Evolutionary conservation across 2,888 invertebrate genomes (phyloP).

Genomic region (Axea sp.): DNA sequence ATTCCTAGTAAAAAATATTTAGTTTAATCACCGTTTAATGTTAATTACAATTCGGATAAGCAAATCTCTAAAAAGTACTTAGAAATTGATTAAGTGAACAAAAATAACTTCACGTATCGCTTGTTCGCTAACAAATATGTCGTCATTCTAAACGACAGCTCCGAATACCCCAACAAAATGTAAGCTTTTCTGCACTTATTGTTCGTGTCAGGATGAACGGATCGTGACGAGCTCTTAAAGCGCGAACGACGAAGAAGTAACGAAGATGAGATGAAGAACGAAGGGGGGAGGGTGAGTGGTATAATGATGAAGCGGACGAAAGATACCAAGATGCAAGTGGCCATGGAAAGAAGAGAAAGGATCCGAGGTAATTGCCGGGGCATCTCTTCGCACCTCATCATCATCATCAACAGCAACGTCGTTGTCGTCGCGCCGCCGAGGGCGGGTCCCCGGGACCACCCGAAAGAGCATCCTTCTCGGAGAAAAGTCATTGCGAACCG

Average conservation of each 20-base stretch:
- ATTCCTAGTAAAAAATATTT: too few species aligned
- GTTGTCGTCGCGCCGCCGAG: slow-evolving; percentile 65
- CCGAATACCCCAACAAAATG: slow-evolving; percentile 32
- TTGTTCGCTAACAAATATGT: slow-evolving; percentile 39
- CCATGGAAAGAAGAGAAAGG: slow-evolving; percentile 62
- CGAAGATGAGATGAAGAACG: slow-evolving; percentile 21
- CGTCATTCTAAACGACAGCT: slow-evolving; percentile 40
- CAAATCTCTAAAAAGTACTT: too few species aligned
- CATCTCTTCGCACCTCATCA: slow-evolving; percentile 80
- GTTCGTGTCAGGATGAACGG: slow-evolving; percentile 41
- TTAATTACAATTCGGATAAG: too few species aligned
- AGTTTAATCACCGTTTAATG: too few species aligned
- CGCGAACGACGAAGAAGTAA: slow-evolving; percentile 47
- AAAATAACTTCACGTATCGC: slow-evolving; percentile 22
- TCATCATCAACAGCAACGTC: slow-evolving; percentile 76
- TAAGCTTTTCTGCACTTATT: slow-evolving; percentile 51
- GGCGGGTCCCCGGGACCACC: slow-evolving; percentile 69
- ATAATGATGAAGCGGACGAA: slow-evolving; percentile 68
- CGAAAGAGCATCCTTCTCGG: slow-evolving; percentile 62
- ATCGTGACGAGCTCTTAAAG: slow-evolving; percentile 52
- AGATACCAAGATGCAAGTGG: slow-evolving; percentile 59
- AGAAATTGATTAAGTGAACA: slow-evolving; percentile 1
- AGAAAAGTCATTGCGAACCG: slow-evolving; percentile 47
- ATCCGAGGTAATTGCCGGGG: slow-evolving; percentile 76
- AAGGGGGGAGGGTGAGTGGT: slow-evolving; percentile 57